Conservation (phyloP, 2,113 vertebrate species). For the Pangasianodon hypophthalmus region DNA sequence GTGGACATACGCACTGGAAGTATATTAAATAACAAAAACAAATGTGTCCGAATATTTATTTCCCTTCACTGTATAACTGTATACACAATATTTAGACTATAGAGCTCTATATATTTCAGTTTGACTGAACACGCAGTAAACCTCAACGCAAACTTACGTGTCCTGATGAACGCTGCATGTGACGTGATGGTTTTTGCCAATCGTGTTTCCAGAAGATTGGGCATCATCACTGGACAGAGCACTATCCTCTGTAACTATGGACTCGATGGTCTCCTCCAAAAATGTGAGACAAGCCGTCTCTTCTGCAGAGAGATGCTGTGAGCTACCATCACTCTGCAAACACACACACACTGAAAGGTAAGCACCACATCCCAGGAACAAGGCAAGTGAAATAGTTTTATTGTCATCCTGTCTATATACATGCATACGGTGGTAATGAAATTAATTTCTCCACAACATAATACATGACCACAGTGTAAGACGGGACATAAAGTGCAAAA, state of each 20-base stretch:
- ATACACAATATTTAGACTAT: background rate
- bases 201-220: slow-evolving; percentile 53
- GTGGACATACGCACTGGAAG: background rate
- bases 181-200: background rate
- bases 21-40: no score
- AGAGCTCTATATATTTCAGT: no score
- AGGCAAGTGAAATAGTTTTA: background rate
- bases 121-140: background rate
- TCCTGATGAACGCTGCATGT: background rate
- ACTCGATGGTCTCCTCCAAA: slow-evolving; percentile 91
- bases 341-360: background rate
- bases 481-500: background rate
- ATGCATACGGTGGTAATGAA: background rate
- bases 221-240: slow-evolving; percentile 77
- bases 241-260: slow-evolving; percentile 77
- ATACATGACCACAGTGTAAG: background rate
- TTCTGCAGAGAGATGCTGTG: slow-evolving; percentile 88
- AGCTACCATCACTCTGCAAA: slow-evolving; percentile 81
- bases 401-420: background rate
- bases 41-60: background rate
- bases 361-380: background rate
- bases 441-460: background rate
- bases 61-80: background rate
- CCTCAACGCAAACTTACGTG: background rate
- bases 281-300: slow-evolving; percentile 92